These are phyloP conservation scores for Diachasmimorpha longicaudata DNA, from an alignment of 1,140 invertebrate genomes.

Conservation along the genomic window DNA sequence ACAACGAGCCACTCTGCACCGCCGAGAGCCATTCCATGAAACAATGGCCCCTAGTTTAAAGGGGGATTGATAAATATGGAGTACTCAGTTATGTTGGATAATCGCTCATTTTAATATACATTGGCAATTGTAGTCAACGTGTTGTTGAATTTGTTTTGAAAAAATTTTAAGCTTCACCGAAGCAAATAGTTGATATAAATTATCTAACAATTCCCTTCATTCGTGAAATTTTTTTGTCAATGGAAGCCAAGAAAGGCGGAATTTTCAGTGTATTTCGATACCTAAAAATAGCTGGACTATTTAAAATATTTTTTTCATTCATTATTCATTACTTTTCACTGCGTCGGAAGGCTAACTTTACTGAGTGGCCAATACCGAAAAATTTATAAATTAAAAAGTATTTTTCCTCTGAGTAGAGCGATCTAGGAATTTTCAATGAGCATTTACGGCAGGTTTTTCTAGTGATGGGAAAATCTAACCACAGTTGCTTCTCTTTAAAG, in stretches of 20 bases:
- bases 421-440: background rate
- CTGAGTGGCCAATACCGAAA: too few relatives aligned
- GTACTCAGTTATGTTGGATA: background rate
- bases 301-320: too few relatives aligned
- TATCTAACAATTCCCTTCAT: too few relatives aligned
- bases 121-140: background rate
- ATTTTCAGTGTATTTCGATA: too few relatives aligned
- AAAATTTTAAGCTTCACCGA: background rate
- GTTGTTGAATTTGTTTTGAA: background rate
- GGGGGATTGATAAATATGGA: background rate
- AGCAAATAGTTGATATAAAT: too few relatives aligned
- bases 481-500: background rate
- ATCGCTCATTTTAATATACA: background rate
- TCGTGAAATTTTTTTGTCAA: too few relatives aligned
- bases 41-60: constrained; percentile 22
- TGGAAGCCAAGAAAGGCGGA: too few relatives aligned
- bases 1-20: constrained; percentile 25
- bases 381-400: too few relatives aligned
- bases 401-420: too few relatives aligned
- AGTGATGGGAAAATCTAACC: background rate
- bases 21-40: constrained; percentile 33
- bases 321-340: too few relatives aligned
- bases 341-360: too few relatives aligned
- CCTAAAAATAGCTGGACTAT: too few relatives aligned
- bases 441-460: background rate